Base-by-base conservation (phyloP, 2,797 vertebrate genomes). In the Lutjanus argentimaculatus region DNA sequence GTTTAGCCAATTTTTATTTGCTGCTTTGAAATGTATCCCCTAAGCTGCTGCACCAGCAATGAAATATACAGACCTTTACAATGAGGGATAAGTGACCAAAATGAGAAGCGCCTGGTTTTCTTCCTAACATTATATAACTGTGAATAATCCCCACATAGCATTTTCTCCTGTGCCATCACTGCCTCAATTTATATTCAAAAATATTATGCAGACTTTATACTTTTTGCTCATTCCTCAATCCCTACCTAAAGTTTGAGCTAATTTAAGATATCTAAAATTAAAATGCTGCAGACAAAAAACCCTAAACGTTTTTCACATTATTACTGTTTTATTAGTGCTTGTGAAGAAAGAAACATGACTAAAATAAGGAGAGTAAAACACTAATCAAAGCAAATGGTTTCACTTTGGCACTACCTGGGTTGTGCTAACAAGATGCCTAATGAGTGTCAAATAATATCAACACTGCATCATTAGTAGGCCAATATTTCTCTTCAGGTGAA, bases 1-100 rank as follows among this genome's bases (percentile, higher is more conserved):
- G 95, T 96, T 96, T 96, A 96, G 95, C 96, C 96, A 96, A 95
- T 96, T 96, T 96, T 96, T 96, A 96, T 96, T 96, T 96, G 95
- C 95, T 95, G 94, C 96, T 96, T 96, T 96, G 96, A 96, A 96
- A 96, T 95, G 94, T 96, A 96, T 96, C 95, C 95, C 95, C 93
- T 96, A 96, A 96, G 95, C 96, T 94, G 94, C 96, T 93, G 95
- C 95, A 94, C 87, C 95, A 95, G 95, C 95, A 95, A 93, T 95
- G 95, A 95, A 96, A 95, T 94, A 95, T 95, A 95, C 95, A 95
- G 95, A 94, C 94, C 93, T 96, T 95, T 94, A 96, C 95, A 96
- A 96, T 96, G 95, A 96, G 89, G 95, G 95, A 96, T 96, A 96
- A 96, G 94, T 96, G 95, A 95, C 94, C 94, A 95, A 96, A 95